phyloP scores from a whole-genome alignment of 2,113 vertebrate species.

The Galeopterus variegatus region DNA sequence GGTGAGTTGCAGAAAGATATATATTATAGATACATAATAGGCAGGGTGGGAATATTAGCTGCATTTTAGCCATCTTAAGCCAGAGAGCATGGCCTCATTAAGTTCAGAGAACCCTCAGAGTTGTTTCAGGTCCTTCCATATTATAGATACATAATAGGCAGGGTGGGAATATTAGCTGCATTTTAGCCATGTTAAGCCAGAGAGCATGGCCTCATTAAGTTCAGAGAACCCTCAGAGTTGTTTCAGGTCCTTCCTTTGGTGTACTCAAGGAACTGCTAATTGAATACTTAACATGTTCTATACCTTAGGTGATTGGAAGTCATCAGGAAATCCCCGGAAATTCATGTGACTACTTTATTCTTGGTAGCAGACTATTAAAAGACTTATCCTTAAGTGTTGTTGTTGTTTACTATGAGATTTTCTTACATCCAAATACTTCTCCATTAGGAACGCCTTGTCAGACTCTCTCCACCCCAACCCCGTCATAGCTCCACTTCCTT shows the following conservation, averaged over 20 bases:
- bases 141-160: not conserved
- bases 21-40: not conserved
- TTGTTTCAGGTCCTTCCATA: not conserved
- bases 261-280: not conserved
- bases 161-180: not conserved
- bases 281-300: constrained; percentile 42
- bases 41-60: not conserved
- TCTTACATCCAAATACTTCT: not conserved
- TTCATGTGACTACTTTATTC: constrained; percentile 28
- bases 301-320: not conserved
- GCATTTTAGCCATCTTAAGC: not conserved
- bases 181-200: not conserved
- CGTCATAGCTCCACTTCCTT: not conserved
- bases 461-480: fast-evolving
- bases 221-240: not conserved
- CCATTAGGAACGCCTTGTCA: not conserved
- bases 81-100: not conserved
- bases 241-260: not conserved
- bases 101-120: not conserved
- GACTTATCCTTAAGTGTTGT: not conserved
- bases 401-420: not conserved
- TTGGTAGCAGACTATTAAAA: not conserved
- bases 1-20: not conserved
- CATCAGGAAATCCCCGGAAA: constrained; percentile 47
- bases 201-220: not conserved